These are phyloP conservation scores for Anthopleura xanthogrammica DNA, from an alignment of 92 coral and sea anemone genomes.

Conservation along the genomic window DNA sequence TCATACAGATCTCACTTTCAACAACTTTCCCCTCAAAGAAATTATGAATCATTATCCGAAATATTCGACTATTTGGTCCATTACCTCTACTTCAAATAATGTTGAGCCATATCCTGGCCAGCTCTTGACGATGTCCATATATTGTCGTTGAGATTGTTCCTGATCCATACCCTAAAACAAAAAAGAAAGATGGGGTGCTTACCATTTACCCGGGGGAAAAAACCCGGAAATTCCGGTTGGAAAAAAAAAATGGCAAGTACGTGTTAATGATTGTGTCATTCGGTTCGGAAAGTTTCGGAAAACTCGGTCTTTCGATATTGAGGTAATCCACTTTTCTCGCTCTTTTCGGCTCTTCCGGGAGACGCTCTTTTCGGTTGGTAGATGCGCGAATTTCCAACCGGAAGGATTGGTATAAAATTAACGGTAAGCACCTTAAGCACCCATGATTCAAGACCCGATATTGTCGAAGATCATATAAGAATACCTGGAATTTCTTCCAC, in stretches of 20 bases:
- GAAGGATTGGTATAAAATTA: too few relatives aligned
- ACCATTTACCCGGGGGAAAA: too few relatives aligned
- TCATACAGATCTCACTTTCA: too few relatives aligned
- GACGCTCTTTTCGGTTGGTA: too few relatives aligned
- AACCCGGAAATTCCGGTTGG: too few relatives aligned
- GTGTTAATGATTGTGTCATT: too few relatives aligned
- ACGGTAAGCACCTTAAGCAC: too few relatives aligned
- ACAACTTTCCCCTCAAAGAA: too few relatives aligned
- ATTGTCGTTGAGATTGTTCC: conserved; percentile 88
- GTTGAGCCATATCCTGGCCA: conserved; percentile 89
- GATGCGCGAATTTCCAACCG: background rate
- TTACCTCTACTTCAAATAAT: conserved; percentile 94
- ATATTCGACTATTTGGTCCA: background rate
- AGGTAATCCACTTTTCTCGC: too few relatives aligned
- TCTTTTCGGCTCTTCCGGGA: too few relatives aligned
- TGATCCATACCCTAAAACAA: conserved; percentile 77
- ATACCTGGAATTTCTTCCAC: conserved; percentile 84
- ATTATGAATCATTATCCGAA: background rate
- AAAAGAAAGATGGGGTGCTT: background rate
- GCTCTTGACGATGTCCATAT: conserved; percentile 24
- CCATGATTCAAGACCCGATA: background rate
- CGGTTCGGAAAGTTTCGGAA: too few relatives aligned
- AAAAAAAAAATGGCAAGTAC: background rate
- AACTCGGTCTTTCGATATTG: too few relatives aligned
- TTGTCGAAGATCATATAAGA: background rate